Percentiles rank a stretch among this genome's conserved stretches.
These are phyloP conservation scores for Brachionichthys hirsutus DNA, from an alignment of 2,113 vertebrate species.

Conservation along the genomic window DNA sequence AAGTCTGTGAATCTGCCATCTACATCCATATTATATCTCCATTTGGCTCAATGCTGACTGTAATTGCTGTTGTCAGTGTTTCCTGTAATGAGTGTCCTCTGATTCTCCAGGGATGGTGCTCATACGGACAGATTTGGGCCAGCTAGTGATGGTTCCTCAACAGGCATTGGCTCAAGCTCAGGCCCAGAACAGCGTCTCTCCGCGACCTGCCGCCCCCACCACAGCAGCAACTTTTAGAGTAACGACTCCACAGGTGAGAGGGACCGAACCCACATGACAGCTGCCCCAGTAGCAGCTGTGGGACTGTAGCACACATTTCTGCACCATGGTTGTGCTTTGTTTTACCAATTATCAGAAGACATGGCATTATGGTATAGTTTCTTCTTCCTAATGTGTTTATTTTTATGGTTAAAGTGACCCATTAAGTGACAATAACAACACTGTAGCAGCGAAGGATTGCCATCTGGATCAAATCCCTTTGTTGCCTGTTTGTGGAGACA, in stretches of 20 bases:
- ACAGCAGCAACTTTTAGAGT: slow-evolving; percentile 81
- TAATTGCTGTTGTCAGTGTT: background rate
- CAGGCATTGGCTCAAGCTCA: slow-evolving; percentile 83
- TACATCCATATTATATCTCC: background rate
- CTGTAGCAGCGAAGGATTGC: no score
- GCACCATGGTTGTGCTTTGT: background rate
- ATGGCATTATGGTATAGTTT: background rate
- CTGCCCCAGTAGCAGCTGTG: background rate
- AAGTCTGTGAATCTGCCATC: background rate
- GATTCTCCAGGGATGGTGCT: slow-evolving; percentile 82
- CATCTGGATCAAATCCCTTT: no score
- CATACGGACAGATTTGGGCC: slow-evolving; percentile 85
- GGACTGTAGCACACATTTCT: background rate
- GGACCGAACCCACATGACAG: background rate
- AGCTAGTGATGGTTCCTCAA: slow-evolving; percentile 88
- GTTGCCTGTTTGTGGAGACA: no score
- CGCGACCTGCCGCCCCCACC: slow-evolving; percentile 80
- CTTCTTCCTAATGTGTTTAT: background rate
- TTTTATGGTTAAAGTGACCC: background rate
- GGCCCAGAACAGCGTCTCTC: slow-evolving; percentile 81
- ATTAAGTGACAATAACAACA: no score
- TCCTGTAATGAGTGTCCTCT: slow-evolving; percentile 16
- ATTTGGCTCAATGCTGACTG: background rate
- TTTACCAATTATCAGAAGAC: background rate
- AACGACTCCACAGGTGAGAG: slow-evolving; percentile 81